Conservation (phyloP, 2,113 vertebrate species). For the Myocastor coypus region DNA sequence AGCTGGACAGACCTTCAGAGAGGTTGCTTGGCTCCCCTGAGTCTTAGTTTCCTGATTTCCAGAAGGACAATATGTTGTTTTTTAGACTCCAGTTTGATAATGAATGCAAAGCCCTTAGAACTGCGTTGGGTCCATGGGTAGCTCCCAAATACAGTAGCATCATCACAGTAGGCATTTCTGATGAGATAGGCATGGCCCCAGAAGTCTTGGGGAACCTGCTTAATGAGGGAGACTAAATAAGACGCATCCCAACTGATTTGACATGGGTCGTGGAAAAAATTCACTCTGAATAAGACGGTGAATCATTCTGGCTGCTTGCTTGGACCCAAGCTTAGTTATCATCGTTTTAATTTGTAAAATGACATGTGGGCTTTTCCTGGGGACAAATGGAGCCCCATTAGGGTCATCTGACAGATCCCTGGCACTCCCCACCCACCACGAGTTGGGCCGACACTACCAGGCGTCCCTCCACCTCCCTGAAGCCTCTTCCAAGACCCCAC, state of each 20-base stretch:
- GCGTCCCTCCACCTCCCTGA: not conserved
- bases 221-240: not conserved
- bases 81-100: not conserved
- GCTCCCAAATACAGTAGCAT: not conserved
- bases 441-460: not conserved
- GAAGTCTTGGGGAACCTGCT: not conserved
- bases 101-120: not conserved
- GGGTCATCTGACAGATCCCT: not conserved
- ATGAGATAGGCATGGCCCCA: not conserved
- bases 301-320: slow-evolving; percentile 15
- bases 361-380: not conserved
- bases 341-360: slow-evolving; percentile 50
- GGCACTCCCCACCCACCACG: not conserved
- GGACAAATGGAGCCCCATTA: not conserved
- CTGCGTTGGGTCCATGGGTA: not conserved
- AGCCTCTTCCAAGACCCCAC: not conserved
- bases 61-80: not conserved
- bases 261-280: slow-evolving; percentile 13
- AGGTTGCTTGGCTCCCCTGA: not conserved
- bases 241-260: not conserved
- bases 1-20: not conserved
- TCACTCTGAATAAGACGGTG: not conserved
- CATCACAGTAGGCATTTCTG: not conserved
- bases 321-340: slow-evolving; percentile 2
- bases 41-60: not conserved